Conservation (phyloP, 2,797 vertebrate species). For the Buceros bicornis region DNA sequence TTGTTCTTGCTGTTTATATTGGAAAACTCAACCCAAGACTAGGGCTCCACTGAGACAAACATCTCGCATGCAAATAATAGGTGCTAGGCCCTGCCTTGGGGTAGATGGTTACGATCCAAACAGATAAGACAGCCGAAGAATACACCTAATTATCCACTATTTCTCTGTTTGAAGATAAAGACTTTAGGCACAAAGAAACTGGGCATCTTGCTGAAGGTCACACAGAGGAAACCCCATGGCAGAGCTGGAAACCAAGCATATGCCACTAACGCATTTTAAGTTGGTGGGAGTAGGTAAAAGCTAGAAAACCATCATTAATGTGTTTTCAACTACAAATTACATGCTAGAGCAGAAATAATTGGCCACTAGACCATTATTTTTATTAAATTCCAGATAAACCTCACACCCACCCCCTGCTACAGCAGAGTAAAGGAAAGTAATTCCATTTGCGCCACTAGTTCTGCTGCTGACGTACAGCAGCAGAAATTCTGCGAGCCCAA, state of each 20-base stretch:
- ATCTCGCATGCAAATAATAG: background rate
- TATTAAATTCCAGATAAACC: background rate
- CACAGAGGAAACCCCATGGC: background rate
- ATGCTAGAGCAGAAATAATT: background rate
- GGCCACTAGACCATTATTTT: background rate
- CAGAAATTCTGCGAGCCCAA: background rate
- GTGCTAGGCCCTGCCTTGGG: background rate
- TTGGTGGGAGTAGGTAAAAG: background rate
- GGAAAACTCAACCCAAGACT: background rate
- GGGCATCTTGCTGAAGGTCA: background rate
- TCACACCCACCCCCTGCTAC: background rate
- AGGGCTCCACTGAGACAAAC: background rate
- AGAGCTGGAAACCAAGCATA: background rate
- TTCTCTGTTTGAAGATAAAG: conserved; percentile 5
- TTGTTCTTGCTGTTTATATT: background rate
- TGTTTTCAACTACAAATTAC: background rate
- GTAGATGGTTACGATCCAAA: background rate
- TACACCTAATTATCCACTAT: background rate
- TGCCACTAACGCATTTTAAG: background rate
- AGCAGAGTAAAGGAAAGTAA: background rate
- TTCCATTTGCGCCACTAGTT: background rate
- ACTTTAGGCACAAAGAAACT: background rate
- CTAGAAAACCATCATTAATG: background rate
- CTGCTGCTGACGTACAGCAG: background rate
- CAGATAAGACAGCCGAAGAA: background rate